Evolutionary conservation across 2,797 vertebrate species (phyloP).

Genomic region (Leuciscus waleckii): DNA sequence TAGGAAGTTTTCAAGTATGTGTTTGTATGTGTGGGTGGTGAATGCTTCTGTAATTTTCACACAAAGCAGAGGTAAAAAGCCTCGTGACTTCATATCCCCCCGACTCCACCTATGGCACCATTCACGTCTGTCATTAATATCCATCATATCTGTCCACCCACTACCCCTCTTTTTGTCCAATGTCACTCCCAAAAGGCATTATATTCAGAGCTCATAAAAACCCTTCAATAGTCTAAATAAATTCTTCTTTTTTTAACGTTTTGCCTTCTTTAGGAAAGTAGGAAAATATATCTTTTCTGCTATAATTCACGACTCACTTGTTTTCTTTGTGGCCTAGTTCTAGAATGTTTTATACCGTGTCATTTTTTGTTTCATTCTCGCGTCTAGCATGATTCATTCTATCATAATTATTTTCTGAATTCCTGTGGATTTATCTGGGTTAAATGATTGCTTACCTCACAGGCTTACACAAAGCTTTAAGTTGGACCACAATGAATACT

Average conservation of each 20-base stretch:
- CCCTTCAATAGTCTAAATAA: not conserved
- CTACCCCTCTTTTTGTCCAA: not conserved
- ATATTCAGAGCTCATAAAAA: constrained; percentile 3
- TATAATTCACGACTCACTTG: not conserved
- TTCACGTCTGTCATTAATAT: not conserved
- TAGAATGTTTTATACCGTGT: not conserved
- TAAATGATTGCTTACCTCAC: not conserved
- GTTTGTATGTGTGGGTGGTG: constrained; percentile 38
- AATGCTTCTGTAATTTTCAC: constrained; percentile 35
- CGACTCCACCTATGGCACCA: not conserved
- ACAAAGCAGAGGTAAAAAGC: constrained; percentile 23
- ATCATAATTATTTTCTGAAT: not conserved
- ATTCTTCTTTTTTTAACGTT: too few relatives aligned
- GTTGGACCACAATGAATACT: not conserved
- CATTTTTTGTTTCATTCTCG: not conserved
- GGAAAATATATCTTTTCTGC: not conserved
- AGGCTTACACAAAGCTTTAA: not conserved
- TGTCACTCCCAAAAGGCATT: not conserved
- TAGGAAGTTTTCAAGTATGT: constrained; percentile 43
- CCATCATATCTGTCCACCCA: not conserved
- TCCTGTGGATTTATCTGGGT: constrained; percentile 1
- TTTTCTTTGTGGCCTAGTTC: not conserved
- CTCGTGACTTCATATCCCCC: constrained; percentile 32
- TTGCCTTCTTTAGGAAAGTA: not conserved
- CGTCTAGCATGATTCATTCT: not conserved